These are phyloP conservation scores for Troilus luridus DNA, from an alignment of 2,888 invertebrate species.

Conservation along the genomic window DNA sequence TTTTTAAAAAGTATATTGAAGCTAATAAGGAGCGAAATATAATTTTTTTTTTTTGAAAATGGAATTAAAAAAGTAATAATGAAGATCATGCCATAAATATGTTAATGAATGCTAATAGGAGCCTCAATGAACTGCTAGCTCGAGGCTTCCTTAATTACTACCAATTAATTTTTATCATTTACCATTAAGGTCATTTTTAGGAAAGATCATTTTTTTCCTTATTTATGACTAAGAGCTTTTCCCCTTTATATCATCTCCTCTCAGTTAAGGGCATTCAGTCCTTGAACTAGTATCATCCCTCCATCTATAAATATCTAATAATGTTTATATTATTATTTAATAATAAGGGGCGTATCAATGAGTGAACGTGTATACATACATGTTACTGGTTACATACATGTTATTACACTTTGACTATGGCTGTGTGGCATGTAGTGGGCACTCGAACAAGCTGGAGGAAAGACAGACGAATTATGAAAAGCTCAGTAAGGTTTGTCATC, in stretches of 20 bases:
- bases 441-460: too few species aligned
- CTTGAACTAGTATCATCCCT: too few species aligned
- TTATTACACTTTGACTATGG: too few species aligned
- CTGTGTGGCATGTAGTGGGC: too few species aligned
- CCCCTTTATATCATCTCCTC: neutral
- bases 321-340: too few species aligned
- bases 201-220: neutral
- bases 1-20: neutral
- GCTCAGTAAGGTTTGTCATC: too few species aligned
- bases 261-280: too few species aligned
- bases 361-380: too few species aligned
- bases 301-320: too few species aligned
- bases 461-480: too few species aligned
- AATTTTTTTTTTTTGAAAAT: neutral
- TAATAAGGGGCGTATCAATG: too few species aligned
- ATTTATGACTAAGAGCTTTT: neutral
- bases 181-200: conserved; percentile 23
- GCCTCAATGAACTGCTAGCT: conserved; percentile 2
- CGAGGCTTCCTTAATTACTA: neutral
- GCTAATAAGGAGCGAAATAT: conserved; percentile 19
- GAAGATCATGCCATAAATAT: conserved; percentile 21
- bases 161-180: conserved; percentile 40
- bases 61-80: conserved; percentile 37
- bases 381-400: too few species aligned
- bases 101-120: conserved; percentile 34